phyloP scores from a whole-genome alignment of 2,797 vertebrate species.

The Serranus cabrilla region DNA sequence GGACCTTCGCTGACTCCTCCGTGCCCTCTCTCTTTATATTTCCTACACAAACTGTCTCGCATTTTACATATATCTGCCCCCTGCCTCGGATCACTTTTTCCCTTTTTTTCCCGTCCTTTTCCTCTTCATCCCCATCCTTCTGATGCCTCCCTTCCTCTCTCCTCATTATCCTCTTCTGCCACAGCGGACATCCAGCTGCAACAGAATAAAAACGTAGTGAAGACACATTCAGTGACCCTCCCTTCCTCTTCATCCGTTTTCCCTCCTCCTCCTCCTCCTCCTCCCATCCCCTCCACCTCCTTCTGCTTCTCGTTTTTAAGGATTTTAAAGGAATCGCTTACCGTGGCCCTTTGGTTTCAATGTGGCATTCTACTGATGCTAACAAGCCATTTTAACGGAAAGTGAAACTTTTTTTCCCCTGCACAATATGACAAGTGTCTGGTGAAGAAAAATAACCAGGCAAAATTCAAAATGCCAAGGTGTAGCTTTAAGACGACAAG shows the following conservation, averaged over 20 bases:
- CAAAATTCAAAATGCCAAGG: slow-evolving; percentile 75
- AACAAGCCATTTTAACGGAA: slow-evolving; percentile 71
- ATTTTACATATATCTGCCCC: slow-evolving; percentile 7
- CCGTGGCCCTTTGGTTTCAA: slow-evolving; percentile 61
- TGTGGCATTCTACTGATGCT: slow-evolving; percentile 66
- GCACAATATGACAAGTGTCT: slow-evolving; percentile 68
- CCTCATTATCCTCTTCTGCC: slow-evolving; percentile 70
- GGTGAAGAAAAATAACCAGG: slow-evolving; percentile 69
- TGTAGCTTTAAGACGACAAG: slow-evolving; percentile 73
- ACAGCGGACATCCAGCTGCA: slow-evolving; percentile 25
- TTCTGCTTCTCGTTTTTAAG: slow-evolving; percentile 20
- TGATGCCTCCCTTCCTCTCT: slow-evolving; percentile 37
- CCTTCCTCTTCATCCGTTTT: slow-evolving; percentile 32
- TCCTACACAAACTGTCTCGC: not conserved
- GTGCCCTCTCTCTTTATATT: slow-evolving; percentile 1
- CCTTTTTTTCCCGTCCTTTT: not conserved
- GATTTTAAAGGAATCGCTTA: slow-evolving; percentile 60
- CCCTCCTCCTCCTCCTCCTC: not conserved
- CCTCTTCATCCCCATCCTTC: slow-evolving; percentile 17
- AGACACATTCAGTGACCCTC: slow-evolving; percentile 37
- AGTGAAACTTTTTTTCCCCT: slow-evolving; percentile 48
- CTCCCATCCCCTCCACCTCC: not conserved
- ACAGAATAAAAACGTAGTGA: slow-evolving; percentile 32
- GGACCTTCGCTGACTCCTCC: not conserved
- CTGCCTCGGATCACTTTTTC: slow-evolving; percentile 7